Evolutionary conservation across 1,140 invertebrate genomes (phyloP), one percentile per base, ranked within the genome.

Genomic region (Brachionus plicatilis): DNA sequence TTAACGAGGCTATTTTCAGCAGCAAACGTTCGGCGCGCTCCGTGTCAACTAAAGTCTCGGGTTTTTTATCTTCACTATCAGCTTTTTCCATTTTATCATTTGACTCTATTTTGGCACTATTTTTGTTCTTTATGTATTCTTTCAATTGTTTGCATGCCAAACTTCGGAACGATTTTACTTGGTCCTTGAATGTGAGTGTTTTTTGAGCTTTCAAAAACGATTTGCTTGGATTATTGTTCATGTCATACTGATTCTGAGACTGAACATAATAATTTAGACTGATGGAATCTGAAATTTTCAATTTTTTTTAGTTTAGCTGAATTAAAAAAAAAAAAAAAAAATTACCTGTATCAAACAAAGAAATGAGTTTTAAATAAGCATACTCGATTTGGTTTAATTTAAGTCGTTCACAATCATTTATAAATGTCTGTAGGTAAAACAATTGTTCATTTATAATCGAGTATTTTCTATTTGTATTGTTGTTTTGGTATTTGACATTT

Each of bases 301-400:
- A 43, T 37, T 43, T 43, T 17, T 24, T 1, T 12, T 12, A 43
- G 37, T 12, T 1, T 17, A 72, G 33, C 7, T 43, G 8, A 41
- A 72, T 6, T 43, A 29, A 68, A 68, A 7, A 9, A 27, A 33
- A 0, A n/a, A n/a, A 72, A 43, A 43, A 60, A 20, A 12, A 20
- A 0, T 24, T 43, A 43, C 68, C 68, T 41, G 37, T 72, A 53
- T 83, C 60, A 56, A 70, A 83, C 14, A 83, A 20, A 33, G 82
- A 68, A 41, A 83, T 83, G 12, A 83, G 33, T 24, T 83, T 83
- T 11, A 83, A 60, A 56, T 83, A 72, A 47, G 82, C 82, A 83
- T 50, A 83, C 29, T 83, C 82, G 14, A 70, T 27, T 53, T 68
- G 17, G 17, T 68, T 56, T 27, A 83, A 14, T 12, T 72, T 68